phyloP scores from a whole-genome alignment of 2,113 vertebrate species.

The Orcinus orca region DNA sequence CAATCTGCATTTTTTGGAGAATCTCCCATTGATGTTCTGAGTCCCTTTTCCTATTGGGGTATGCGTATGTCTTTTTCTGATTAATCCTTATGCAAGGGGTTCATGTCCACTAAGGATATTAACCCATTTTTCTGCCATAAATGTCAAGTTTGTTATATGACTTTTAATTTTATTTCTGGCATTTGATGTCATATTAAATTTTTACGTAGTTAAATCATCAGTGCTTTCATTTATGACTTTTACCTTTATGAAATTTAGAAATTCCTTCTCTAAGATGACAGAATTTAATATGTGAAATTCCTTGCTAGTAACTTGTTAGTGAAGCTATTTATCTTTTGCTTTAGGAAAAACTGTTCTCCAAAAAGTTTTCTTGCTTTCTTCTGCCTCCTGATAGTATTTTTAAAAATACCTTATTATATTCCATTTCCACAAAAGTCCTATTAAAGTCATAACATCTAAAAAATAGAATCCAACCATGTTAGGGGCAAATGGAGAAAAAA shows the following conservation, averaged over 20 bases:
- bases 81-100: not conserved
- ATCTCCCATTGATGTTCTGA: not conserved
- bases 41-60: not conserved
- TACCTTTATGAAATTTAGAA: constrained; percentile 51
- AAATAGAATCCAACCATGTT: constrained; percentile 1
- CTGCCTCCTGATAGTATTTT: not conserved
- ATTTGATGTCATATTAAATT: not conserved
- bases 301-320: not conserved
- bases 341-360: constrained; percentile 14
- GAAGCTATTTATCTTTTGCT: constrained; percentile 29
- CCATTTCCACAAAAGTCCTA: constrained; percentile 29
- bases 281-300: not conserved
- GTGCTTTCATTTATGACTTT: constrained; percentile 34
- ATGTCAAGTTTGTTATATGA: not conserved
- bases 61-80: not conserved
- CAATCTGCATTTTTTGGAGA: not conserved
- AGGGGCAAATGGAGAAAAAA: not conserved
- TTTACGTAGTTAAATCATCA: not conserved
- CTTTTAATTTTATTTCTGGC: constrained; percentile 6
- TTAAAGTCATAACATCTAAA: constrained; percentile 17
- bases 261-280: constrained; percentile 10
- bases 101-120: not conserved
- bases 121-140: not conserved
- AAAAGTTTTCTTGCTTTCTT: constrained; percentile 29
- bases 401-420: constrained; percentile 26